A percentile compares a stretch with the other conserved stretches of the same genome.
These are phyloP conservation scores for Lineus longissimus DNA, from an alignment of 1,140 invertebrate species.

Conservation along the genomic window DNA sequence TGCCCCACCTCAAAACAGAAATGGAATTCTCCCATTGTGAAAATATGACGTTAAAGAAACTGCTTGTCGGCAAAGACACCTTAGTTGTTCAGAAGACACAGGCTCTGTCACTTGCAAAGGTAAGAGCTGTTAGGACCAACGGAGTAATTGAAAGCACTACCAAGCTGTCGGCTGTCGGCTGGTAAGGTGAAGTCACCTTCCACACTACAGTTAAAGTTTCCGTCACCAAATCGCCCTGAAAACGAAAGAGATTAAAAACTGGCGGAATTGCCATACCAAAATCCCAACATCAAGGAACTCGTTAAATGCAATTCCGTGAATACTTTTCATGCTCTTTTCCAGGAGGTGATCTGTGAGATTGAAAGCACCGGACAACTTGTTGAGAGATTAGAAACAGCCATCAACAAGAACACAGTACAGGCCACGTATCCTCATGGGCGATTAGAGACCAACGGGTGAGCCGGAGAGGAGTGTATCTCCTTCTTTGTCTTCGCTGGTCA, in stretches of 20 bases:
- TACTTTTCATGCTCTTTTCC: background rate
- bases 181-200: no score
- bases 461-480: background rate
- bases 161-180: no score
- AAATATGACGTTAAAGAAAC: conserved; percentile 29
- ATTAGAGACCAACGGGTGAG: background rate
- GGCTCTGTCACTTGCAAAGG: conserved; percentile 38
- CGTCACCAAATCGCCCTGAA: no score
- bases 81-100: conserved; percentile 37
- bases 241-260: no score
- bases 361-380: background rate
- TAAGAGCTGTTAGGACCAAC: conserved; percentile 11
- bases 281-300: no score
- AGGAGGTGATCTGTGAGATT: background rate
- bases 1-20: conserved; percentile 25
- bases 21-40: conserved; percentile 29
- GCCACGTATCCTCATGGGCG: background rate
- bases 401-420: background rate
- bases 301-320: background rate
- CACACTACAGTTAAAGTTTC: no score
- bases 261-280: no score
- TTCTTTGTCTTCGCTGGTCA: background rate
- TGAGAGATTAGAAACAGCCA: background rate
- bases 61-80: conserved; percentile 34
- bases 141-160: no score